Percentiles rank a stretch among this genome's conserved stretches.
phyloP scores from a whole-genome alignment of 2,113 vertebrate genomes.

The Lethenteron camtschaticum region DNA sequence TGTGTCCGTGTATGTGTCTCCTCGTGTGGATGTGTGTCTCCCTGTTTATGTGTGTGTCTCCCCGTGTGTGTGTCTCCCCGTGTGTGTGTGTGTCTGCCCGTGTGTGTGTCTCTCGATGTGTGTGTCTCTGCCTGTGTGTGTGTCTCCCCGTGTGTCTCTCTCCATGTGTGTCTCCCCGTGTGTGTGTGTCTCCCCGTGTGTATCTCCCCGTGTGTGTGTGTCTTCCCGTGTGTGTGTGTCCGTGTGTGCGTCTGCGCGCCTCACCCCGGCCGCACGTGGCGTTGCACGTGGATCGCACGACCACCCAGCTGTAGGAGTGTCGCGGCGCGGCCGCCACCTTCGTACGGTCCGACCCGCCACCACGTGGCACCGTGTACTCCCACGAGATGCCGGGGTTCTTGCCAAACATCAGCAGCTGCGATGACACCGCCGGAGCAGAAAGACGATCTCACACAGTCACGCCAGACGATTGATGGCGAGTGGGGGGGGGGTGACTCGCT shows the following conservation, averaged over 20 bases:
- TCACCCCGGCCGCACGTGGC: slow-evolving; percentile 70
- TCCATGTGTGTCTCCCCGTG: neutral
- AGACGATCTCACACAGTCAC: too few relatives aligned
- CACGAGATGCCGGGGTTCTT: slow-evolving; percentile 72
- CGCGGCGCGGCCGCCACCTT: slow-evolving; percentile 21
- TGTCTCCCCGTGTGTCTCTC: too few relatives aligned
- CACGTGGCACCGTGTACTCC: slow-evolving; percentile 64
- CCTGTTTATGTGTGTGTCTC: too few relatives aligned
- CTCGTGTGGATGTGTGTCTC: too few relatives aligned
- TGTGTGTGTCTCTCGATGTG: neutral
- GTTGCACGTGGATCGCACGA: slow-evolving; percentile 54
- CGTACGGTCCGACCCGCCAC: slow-evolving; percentile 1
- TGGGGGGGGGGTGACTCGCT: too few relatives aligned
- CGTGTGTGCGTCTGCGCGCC: neutral
- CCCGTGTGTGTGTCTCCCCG: too few relatives aligned
- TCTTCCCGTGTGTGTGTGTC: neutral
- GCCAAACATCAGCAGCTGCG: slow-evolving; percentile 69
- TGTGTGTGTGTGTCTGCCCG: too few relatives aligned
- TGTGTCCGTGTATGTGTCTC: too few relatives aligned
- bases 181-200: neutral
- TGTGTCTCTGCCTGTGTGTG: neutral
- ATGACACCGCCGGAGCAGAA: neutral
- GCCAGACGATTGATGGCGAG: too few relatives aligned
- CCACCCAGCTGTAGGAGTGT: slow-evolving; percentile 46
- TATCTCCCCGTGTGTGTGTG: neutral